Percentiles rank a stretch among this genome's conserved stretches.
Evolutionary conservation across 35 echinoderm and acorn worm species (phyloP).

Genomic region (Hemicentrotus pulcherrimus): DNA sequence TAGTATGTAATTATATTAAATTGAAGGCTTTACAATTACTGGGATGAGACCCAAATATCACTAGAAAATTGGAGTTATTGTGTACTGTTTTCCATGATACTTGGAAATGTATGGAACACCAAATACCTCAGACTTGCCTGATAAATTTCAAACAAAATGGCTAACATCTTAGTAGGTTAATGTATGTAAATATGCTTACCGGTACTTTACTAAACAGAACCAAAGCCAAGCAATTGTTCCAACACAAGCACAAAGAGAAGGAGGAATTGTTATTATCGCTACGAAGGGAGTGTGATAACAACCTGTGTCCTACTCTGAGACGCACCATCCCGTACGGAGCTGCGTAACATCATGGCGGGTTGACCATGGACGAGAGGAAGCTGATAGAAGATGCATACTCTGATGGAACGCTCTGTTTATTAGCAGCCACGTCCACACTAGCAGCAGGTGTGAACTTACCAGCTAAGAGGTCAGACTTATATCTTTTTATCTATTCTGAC

Average conservation of each 20-base stretch:
- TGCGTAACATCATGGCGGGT: conserved; percentile 89
- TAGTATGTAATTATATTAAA: no score
- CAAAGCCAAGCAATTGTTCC: conserved; percentile 62
- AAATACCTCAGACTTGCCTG: no score
- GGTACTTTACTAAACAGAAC: conserved; percentile 56
- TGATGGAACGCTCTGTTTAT: conserved; percentile 81
- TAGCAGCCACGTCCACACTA: conserved; percentile 84
- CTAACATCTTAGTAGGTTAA: no score
- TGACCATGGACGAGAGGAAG: conserved; percentile 96
- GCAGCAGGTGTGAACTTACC: conserved; percentile 94
- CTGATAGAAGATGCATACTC: conserved; percentile 91
- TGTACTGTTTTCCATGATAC: no score
- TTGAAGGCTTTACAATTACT: no score
- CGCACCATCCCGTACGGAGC: conserved; percentile 81
- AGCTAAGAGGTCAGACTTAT: conserved; percentile 74
- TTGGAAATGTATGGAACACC: no score
- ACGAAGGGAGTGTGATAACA: conserved; percentile 81
- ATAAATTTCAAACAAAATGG: no score
- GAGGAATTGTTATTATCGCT: conserved; percentile 67
- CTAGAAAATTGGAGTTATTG: no score
- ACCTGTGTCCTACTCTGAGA: conserved; percentile 81
- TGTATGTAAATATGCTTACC: not conserved
- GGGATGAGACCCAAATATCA: no score
- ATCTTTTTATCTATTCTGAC: not conserved
- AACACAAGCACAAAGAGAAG: conserved; percentile 84